A percentile compares a stretch with the other conserved stretches of the same genome.
These are phyloP conservation scores for Drosophila albomicans DNA, from an alignment of 1,140 invertebrate genomes.

Conservation along the genomic window DNA sequence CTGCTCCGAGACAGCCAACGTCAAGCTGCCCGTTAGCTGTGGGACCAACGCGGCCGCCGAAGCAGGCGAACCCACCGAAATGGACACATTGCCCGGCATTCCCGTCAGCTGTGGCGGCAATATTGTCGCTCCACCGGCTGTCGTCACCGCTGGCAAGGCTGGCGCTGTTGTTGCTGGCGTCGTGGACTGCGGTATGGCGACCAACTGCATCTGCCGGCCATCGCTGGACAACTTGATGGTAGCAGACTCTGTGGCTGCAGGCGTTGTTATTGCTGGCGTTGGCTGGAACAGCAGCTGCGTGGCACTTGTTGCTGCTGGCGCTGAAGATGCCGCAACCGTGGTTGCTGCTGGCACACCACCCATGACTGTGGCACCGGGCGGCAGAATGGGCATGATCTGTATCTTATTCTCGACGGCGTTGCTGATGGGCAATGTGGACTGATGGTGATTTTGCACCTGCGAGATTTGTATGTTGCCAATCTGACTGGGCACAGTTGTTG, in stretches of 20 bases:
- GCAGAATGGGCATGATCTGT: constrained; percentile 84
- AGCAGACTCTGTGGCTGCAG: constrained; percentile 28
- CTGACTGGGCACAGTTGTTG: constrained; percentile 82
- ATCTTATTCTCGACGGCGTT: constrained; percentile 83
- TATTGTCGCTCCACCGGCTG: constrained; percentile 65
- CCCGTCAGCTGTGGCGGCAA: constrained; percentile 73
- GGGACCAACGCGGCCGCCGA: constrained; percentile 75
- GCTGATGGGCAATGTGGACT: constrained; percentile 54
- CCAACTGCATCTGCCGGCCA: constrained; percentile 78
- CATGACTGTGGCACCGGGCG: constrained; percentile 68
- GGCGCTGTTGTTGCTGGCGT: constrained; percentile 27
- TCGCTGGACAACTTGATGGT: constrained; percentile 67
- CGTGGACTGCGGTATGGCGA: constrained; percentile 66
- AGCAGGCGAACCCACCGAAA: constrained; percentile 77
- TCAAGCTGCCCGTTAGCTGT: constrained; percentile 80
- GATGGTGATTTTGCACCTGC: constrained; percentile 70
- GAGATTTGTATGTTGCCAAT: constrained; percentile 85
- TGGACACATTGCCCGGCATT: constrained; percentile 76
- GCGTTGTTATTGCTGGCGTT: constrained; percentile 25
- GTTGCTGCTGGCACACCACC: constrained; percentile 47
- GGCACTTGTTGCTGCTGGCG: constrained; percentile 15
- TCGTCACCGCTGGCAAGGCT: constrained; percentile 22
- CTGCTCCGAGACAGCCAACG: constrained; percentile 80
- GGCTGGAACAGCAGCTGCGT: constrained; percentile 57
- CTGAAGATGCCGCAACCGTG: constrained; percentile 36